A percentile compares a stretch with the other conserved stretches of the same genome.
Conservation (phyloP, 2,888 invertebrate genomes). For the Cephus runcator region DNA sequence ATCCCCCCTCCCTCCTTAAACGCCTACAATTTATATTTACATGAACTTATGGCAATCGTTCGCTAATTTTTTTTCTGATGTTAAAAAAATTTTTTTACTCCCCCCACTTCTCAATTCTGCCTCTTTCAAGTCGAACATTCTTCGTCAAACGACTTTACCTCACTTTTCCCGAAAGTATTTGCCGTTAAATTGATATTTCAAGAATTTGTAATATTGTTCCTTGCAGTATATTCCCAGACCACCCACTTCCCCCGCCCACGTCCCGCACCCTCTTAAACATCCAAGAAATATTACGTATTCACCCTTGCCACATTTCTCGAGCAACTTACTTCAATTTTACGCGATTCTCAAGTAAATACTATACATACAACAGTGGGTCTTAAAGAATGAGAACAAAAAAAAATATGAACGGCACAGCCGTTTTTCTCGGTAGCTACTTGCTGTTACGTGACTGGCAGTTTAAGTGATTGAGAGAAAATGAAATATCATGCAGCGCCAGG, state of each 20-base stretch:
- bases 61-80: not conserved
- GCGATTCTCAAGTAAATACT: not conserved
- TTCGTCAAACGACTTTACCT: not conserved
- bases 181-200: not conserved
- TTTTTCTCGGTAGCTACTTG: not conserved
- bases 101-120: not conserved
- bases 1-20: too few species aligned
- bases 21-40: not conserved
- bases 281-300: not conserved
- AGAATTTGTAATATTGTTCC: not conserved
- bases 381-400: not conserved
- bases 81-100: not conserved
- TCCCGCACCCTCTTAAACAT: not conserved
- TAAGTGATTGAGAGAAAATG: not conserved
- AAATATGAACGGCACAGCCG: not conserved
- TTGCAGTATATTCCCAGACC: not conserved
- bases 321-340: not conserved
- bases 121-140: not conserved
- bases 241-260: not conserved
- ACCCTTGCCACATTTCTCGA: not conserved
- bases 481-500: not conserved
- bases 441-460: not conserved
- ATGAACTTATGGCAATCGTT: not conserved
- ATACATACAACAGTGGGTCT: not conserved
- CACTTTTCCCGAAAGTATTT: not conserved